Evolutionary conservation across 2,797 vertebrate genomes (phyloP), one percentile per base, ranked within the genome.

Genomic region (Mareca strepera): DNA sequence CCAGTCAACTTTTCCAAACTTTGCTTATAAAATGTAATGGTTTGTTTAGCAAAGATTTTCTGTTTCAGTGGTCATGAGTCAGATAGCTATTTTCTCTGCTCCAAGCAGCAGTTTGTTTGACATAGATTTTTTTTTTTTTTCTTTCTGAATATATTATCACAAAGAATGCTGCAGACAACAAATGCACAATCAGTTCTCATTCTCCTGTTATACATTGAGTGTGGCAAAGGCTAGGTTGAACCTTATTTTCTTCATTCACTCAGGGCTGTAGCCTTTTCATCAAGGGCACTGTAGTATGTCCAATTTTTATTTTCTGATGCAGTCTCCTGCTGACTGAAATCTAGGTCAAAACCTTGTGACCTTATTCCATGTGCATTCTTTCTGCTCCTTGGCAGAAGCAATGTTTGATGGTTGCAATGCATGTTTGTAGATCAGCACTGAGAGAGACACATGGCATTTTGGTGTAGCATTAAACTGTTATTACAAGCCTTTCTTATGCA

Each of bases 321-420:
- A 88, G 80, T 67, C 81, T 94, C 84, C 94, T 94, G 90, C 93
- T 88, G 96, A 79, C 87, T 92, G 91, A 91, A 95, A 97, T 94
- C 86, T 96, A 63, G 97, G 97, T 96, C 31, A n/a, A 70, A 97
- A 87, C 84, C 94, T 85, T 77, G 84, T 95, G 95, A 96, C 97
- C 96, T 94, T 81, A 68, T 67, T 87, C 92, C 93, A 75, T 21
- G 55, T 83, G 90, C 74, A 4, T 77, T 70, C 92, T 79, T 89
- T 68, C 67, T 81, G 72, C 76, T 91, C 82, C 92, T 90, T 9
- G 6, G 92, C 92, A 91, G 85, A 80, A 60, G 63, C 48, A 0
- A 55, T 70, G 86, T 96, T 92, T 86, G 79, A 96, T 92, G 87
- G 66, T 81, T 17, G 25, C 62, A 41, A 80, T 59, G 21, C 16